These are phyloP conservation scores for Druceiella hillmani DNA, from an alignment of 2,888 invertebrate genomes.

Conservation along the genomic window DNA sequence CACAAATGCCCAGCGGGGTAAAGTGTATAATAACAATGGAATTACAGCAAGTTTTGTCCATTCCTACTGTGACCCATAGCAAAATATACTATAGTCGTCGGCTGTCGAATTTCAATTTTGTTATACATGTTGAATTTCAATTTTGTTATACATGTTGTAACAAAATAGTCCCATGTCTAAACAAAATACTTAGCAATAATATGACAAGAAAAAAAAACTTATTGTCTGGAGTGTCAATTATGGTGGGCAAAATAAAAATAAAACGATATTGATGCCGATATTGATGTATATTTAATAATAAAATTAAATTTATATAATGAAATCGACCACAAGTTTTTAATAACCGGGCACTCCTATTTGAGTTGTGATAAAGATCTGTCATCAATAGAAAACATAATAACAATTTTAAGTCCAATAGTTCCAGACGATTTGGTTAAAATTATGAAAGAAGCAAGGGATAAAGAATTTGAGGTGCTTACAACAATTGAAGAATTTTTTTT, in stretches of 20 bases:
- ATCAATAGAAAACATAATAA: slow-evolving; percentile 21
- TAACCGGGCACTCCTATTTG: slow-evolving; percentile 20
- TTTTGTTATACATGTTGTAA: slow-evolving; percentile 22
- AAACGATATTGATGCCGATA: slow-evolving; percentile 22
- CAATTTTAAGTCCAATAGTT: slow-evolving; percentile 13
- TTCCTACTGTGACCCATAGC: slow-evolving; percentile 27
- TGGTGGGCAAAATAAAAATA: slow-evolving; percentile 25
- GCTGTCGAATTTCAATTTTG: slow-evolving; percentile 25
- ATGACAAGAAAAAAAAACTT: slow-evolving; percentile 18
- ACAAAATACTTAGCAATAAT: slow-evolving; percentile 5
- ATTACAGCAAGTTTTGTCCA: slow-evolving; percentile 27
- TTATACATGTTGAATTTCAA: slow-evolving; percentile 22
- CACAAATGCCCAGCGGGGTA: slow-evolving; percentile 20
- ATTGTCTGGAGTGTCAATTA: slow-evolving; percentile 24
- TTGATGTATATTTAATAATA: slow-evolving; percentile 4
- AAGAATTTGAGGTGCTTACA: slow-evolving; percentile 14
- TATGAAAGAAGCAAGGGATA: slow-evolving; percentile 15
- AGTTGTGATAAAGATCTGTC: slow-evolving; percentile 21
- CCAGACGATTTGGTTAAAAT: slow-evolving; percentile 16
- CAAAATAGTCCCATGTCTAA: slow-evolving; percentile 19
- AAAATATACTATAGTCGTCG: slow-evolving; percentile 28
- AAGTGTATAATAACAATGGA: slow-evolving; percentile 22
- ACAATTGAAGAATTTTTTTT: slow-evolving; percentile 16
- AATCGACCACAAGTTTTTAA: slow-evolving; percentile 19
- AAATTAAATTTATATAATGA: slow-evolving; percentile 13